Evolutionary conservation across 2,888 invertebrate species (phyloP), one percentile per base, ranked within the genome.

Genomic region (Heteropelma amictum): DNA sequence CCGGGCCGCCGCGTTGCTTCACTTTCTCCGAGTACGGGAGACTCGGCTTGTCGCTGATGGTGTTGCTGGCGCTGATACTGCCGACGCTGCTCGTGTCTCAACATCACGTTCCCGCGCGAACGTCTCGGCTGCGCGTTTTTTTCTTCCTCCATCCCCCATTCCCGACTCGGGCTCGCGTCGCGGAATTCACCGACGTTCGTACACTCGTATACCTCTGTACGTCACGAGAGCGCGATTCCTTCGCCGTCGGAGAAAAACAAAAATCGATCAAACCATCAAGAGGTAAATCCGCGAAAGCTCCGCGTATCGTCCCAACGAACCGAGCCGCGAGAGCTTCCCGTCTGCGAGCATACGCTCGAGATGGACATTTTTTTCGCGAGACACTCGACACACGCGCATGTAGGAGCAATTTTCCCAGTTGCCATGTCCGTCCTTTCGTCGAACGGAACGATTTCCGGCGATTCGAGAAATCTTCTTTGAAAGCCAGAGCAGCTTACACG

Each of bases 1-100:
- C 64, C 26, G 49, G n/a, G n/a, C n/a, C n/a, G 38, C 70, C 40
- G 45, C 14, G 56, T 53, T 65, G 72, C 72, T 68, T 72, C 61
- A 72, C 72, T 72, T 72, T 72, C 72, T 72, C 72, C 63, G 72
- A 49, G 61, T 56, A 56, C 72, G 49, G 68, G 60, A 72, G 61
- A 40, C 61, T 68, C 47, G 53, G 42, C 56, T 53, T 65, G 58
- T 28, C 40, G 72, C 33, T 40, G 67, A 28, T 61, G 54, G 23
- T 40, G 67, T 35, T 40, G 56, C 14, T 69, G 53, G 42, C 40
- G 70, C 30, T 30, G 53, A 40, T 69, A 28, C 33, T 61, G 17
- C 53, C 45, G 53, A 14, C 45, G 61, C 35, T 45, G 33, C 40
- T 53, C 47, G 49, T 45, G 58, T 72, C 67, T 54, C 67, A 56